Percentiles rank a stretch among this genome's conserved stretches.
These are phyloP conservation scores for Pelosia muscerda DNA, from an alignment of 2,888 invertebrate species.

Conservation along the genomic window DNA sequence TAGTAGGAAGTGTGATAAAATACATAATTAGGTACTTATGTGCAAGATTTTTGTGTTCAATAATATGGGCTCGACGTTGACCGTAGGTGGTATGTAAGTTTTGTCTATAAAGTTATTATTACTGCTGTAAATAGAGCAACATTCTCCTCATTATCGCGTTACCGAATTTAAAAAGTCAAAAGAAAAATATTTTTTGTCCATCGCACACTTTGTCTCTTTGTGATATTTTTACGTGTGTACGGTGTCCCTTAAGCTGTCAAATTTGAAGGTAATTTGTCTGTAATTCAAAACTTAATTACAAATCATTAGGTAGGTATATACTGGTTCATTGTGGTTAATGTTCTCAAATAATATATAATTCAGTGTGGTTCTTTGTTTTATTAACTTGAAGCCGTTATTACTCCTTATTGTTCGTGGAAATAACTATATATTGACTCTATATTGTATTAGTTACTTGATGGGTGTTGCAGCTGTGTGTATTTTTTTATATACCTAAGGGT, in stretches of 20 bases:
- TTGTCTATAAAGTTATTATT: too few relatives aligned
- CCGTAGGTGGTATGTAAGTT: too few relatives aligned
- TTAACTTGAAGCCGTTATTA: background rate
- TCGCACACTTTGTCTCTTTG: too few relatives aligned
- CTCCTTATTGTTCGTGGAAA: background rate
- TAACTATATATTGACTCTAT: background rate
- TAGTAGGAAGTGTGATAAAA: too few relatives aligned
- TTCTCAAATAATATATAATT: conserved; percentile 13
- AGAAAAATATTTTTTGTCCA: too few relatives aligned
- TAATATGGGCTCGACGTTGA: too few relatives aligned
- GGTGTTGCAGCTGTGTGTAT: conserved; percentile 2
- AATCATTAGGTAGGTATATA: conserved; percentile 35
- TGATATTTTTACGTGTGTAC: too few relatives aligned
- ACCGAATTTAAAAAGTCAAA: too few relatives aligned
- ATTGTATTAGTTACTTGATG: background rate
- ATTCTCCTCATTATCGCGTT: too few relatives aligned
- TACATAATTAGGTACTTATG: too few relatives aligned
- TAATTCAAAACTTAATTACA: conserved; percentile 1
- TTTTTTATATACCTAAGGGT: background rate
- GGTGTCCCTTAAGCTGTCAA: background rate
- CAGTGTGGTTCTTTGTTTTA: conserved; percentile 12
- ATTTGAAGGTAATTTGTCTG: background rate
- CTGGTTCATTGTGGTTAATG: conserved; percentile 25
- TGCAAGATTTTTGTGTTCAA: too few relatives aligned
- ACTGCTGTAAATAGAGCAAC: too few relatives aligned